Percentiles rank a stretch among this genome's conserved stretches.
Conservation (phyloP, 2,888 invertebrate species). For the Epinotia nisella region DNA sequence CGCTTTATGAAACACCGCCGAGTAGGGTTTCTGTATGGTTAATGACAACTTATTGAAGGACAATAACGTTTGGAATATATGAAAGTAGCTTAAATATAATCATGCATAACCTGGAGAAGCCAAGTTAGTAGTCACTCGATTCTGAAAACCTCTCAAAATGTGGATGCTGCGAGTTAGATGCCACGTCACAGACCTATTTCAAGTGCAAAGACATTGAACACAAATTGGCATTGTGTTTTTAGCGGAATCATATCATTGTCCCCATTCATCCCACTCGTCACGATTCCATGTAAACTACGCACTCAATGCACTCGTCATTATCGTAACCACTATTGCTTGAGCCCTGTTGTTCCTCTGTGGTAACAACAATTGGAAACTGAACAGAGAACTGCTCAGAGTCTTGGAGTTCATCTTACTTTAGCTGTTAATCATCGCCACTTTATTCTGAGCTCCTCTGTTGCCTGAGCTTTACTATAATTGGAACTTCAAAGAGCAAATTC, state of each 20-base stretch:
- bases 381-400: conserved; percentile 43
- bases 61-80: conserved; percentile 5
- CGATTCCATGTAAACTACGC: conserved; percentile 38
- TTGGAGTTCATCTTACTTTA: conserved; percentile 53
- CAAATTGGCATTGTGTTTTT: conserved; percentile 24
- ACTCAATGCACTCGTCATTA: conserved; percentile 39
- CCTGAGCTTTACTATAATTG: conserved; percentile 38
- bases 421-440: conserved; percentile 53
- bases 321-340: conserved; percentile 29
- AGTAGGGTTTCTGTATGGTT: neutral
- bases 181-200: conserved; percentile 5
- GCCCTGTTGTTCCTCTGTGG: neutral
- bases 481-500: conserved; percentile 42
- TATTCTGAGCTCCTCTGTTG: conserved; percentile 54
- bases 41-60: conserved; percentile 22
- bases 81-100: neutral
- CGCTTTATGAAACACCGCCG: neutral
- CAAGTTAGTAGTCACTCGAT: neutral
- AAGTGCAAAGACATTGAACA: conserved; percentile 18
- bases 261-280: conserved; percentile 38
- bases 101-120: no score
- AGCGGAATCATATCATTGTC: conserved; percentile 33
- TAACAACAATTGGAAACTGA: conserved; percentile 46
- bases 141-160: neutral
- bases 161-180: neutral